Base-by-base conservation (phyloP, 2,113 vertebrate genomes). In the Microtus richardsoni region DNA sequence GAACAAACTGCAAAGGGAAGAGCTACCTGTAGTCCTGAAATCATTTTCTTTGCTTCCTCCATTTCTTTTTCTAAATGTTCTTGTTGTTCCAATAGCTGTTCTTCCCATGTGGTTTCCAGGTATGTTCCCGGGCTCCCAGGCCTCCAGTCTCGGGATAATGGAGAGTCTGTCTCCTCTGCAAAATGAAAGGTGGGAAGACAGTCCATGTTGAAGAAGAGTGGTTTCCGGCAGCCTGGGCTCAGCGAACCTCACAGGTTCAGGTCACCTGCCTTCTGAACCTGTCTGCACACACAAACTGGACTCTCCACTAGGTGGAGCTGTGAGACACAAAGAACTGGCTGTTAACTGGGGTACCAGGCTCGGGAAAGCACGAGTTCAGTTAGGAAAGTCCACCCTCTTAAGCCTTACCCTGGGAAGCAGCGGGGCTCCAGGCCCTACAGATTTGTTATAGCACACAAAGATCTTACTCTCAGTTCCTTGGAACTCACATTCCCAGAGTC, bases 1-100 rank as follows among this genome's bases (percentile, higher is more conserved):
- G 78, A 54, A 85, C 52, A 93, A 90, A 92, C 3, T 22, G 58
- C 17, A 66, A 75, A 58, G 36, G 66, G 36, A 66, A 89, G 93
- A 90, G 26, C 58, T 98, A 99, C 99, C 99, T 99, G 99, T 62
- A 99, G 97, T 93, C 99, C 99, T 11, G 99, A 99, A 97, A 99
- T 99, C 99, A 99, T 99, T 98, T 99, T 99, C 87, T 99, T 99
- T 0, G 99, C 99, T 97, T 99, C 99, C 93, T 99, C 99, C 98
- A 99, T 99, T 89, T 99, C 99, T 97, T 98, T 99, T 93, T 99
- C 99, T 97, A 99, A 98, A 93, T 99, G 98, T 97, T 99, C 99
- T 98, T 99, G 99, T 95, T 99, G 99, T 66, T 99, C 99, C 98
- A 99, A 93, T 80, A 99, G 97, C 95, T 99, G 99, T 58, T 99